Percentiles rank a stretch among this genome's conserved stretches.
Conservation (phyloP, 2,797 vertebrate species). For the Pantherophis vulpinus region DNA sequence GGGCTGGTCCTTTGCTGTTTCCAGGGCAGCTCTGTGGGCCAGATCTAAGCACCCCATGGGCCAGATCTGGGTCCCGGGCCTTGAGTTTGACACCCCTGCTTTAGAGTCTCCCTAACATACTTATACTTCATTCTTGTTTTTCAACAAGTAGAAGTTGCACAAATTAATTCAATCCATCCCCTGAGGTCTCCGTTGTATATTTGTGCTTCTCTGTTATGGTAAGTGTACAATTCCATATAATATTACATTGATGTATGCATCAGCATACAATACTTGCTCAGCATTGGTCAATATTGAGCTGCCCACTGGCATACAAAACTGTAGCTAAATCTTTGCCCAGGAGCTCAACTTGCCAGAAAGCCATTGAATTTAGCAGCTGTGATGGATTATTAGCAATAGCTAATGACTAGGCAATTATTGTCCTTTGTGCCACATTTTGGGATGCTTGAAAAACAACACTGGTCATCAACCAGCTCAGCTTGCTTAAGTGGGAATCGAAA, state of each 20-base stretch:
- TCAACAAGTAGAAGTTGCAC: not conserved
- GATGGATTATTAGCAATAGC: conserved; percentile 6
- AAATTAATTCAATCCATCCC: not conserved
- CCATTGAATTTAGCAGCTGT: not conserved
- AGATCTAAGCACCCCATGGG: no score
- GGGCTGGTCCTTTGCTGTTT: no score
- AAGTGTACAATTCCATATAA: not conserved
- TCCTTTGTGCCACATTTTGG: not conserved
- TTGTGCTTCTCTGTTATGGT: not conserved
- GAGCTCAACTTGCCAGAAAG: not conserved
- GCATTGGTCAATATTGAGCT: not conserved
- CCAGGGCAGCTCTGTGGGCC: no score
- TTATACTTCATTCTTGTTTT: not conserved
- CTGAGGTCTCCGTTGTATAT: not conserved
- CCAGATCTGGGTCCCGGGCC: no score
- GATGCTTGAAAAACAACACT: not conserved
- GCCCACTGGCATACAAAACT: not conserved
- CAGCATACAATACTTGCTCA: not conserved
- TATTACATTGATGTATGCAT: not conserved
- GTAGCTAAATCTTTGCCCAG: not conserved
- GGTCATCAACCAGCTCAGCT: conserved; percentile 7
- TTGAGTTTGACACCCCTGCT: not conserved
- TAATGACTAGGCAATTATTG: not conserved
- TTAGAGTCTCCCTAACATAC: not conserved
- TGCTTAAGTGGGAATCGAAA: conserved; percentile 6